These are phyloP conservation scores for Colistium nudipinnis DNA, from an alignment of 2,113 vertebrate genomes.

Conservation along the genomic window DNA sequence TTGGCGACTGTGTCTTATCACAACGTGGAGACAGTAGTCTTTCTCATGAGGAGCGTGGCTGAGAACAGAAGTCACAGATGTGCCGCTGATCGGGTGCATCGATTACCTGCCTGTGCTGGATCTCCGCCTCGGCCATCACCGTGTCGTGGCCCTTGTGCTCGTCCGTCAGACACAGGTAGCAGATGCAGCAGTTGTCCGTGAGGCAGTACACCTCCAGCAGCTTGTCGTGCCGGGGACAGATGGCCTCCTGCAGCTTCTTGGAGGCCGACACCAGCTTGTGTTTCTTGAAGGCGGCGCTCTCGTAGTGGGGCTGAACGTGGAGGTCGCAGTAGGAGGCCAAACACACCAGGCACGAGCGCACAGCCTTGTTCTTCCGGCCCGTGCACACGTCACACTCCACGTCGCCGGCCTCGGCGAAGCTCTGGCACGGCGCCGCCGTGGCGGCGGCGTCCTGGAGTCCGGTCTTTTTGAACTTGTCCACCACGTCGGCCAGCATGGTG, in stretches of 20 bases:
- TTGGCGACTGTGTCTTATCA: too few relatives aligned
- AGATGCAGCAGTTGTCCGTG: constrained; percentile 79
- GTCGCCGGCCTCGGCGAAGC: constrained; percentile 68
- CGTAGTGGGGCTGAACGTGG: constrained; percentile 94
- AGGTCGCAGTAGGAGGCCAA: constrained; percentile 94
- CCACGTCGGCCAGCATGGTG: constrained; percentile 83
- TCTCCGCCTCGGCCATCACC: constrained; percentile 71
- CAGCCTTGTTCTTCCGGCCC: constrained; percentile 88
- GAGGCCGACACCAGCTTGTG: constrained; percentile 88
- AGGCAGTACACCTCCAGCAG: constrained; percentile 84
- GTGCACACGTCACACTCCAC: constrained; percentile 91
- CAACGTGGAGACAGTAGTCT: too few relatives aligned
- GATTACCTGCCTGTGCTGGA: constrained; percentile 75
- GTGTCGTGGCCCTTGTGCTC: constrained; percentile 83
- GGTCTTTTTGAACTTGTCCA: constrained; percentile 74
- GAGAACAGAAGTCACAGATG: too few relatives aligned
- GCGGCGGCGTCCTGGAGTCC: constrained; percentile 40
- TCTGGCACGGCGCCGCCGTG: background rate
- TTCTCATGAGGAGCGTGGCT: too few relatives aligned
- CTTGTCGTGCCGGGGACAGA: constrained; percentile 78
- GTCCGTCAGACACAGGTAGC: constrained; percentile 81
- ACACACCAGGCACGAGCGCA: constrained; percentile 93
- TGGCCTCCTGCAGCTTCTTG: constrained; percentile 72
- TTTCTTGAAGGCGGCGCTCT: constrained; percentile 91
- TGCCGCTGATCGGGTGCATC: background rate